Evolutionary conservation across 2,797 vertebrate genomes (phyloP), one percentile per base, ranked within the genome.

Genomic region (Enteromius mattozi): DNA sequence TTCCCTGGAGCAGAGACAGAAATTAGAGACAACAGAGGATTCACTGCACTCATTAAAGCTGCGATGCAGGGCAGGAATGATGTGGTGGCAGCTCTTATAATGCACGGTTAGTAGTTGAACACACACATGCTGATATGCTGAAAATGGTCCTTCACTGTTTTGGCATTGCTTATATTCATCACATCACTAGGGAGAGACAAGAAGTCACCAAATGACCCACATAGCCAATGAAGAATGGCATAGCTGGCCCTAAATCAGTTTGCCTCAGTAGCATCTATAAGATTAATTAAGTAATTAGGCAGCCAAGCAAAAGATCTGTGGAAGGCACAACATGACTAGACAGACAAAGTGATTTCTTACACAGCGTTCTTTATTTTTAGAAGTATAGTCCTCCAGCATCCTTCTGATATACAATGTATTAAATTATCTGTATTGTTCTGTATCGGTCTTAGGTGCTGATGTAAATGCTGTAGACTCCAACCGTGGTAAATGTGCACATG

Each of bases 1-100:
- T 98, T 87, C 21, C 85, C 94, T 0, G 92, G 91, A 0, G 87
- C 96, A 7, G 94, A 98, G 87, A 91, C 95, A 72, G 97, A 98
- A 88, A 91, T 91, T 82, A 88, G 88, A 51, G 96, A 97, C 69
- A 91, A 90, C 1, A 92, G 96, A 21, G 96, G 97, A 0, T 96
- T 97, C 88, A 97, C 96, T 0, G 97, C 96, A 0, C 92, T 98
- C 91, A 98, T 97, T 94, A 98, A 97, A 93, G 96, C 97, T 0
- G 95, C 97, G 0, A 94, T 97, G 88, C 95, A 93, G 37, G 95
- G 96, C 1, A 91, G 27, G 51, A 79, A 84, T 0, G 95, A 97
- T 0, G 96, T 96, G 0, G 93, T 97, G 83, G 88, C 95, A 0
- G 92, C 96, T 0, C 96, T 98, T 47, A 89, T 97, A 54, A 95